Percentiles rank a stretch among this genome's conserved stretches.
phyloP scores from a whole-genome alignment of 2,113 vertebrate genomes.

The Aptenodytes patagonicus region DNA sequence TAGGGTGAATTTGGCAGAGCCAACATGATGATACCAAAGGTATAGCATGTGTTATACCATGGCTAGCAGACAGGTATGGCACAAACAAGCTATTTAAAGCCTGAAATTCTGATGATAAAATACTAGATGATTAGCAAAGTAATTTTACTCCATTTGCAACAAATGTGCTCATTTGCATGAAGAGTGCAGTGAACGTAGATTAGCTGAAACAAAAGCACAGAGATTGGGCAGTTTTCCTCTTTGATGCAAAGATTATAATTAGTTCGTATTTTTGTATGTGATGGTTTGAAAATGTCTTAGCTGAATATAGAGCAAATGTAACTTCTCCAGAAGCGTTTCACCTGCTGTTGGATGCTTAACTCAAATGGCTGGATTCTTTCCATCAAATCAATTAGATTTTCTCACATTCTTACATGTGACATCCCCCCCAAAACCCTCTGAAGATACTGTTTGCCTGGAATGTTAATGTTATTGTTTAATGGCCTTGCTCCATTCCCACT shows the following conservation, averaged over 20 bases:
- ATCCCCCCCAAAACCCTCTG: rapidly evolving
- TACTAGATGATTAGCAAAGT: constrained; percentile 16
- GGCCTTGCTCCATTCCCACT: background rate
- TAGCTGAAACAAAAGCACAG: constrained; percentile 44
- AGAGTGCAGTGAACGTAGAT: constrained; percentile 30
- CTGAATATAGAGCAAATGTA: background rate
- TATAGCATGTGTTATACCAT: background rate
- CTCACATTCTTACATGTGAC: background rate
- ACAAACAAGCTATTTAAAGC: constrained; percentile 35
- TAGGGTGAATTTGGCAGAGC: background rate
- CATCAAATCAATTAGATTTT: background rate
- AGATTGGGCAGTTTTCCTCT: constrained; percentile 31
- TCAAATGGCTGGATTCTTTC: background rate
- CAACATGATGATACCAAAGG: background rate
- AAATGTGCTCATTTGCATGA: constrained; percentile 51
- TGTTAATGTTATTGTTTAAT: background rate
- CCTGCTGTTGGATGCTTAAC: background rate
- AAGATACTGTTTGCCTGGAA: background rate
- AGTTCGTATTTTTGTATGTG: constrained; percentile 15
- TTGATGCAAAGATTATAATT: constrained; percentile 41
- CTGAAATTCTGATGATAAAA: background rate
- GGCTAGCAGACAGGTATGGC: background rate
- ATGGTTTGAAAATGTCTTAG: constrained; percentile 5
- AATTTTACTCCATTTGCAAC: constrained; percentile 37
- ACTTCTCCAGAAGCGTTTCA: background rate